Conservation (phyloP, 2,888 invertebrate genomes). For the Agonopterix subpropinquella region DNA sequence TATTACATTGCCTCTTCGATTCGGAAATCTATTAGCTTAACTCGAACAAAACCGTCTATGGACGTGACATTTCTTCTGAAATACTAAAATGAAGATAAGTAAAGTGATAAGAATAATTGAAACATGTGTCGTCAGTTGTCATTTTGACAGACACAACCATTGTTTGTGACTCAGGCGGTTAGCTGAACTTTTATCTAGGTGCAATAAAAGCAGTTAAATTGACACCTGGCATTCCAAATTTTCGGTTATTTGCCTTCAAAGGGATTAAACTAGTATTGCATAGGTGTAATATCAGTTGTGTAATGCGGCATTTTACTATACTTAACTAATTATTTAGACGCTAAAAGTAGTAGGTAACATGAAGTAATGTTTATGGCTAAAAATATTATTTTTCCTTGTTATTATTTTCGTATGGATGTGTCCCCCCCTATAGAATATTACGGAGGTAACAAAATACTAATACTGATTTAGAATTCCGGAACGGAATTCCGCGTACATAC, state of each 20-base stretch:
- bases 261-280: not conserved
- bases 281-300: no score
- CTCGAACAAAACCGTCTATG: not conserved
- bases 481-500: no score
- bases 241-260: constrained; percentile 18
- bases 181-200: constrained; percentile 22
- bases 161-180: constrained; percentile 39
- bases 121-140: constrained; percentile 56
- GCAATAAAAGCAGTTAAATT: constrained; percentile 53
- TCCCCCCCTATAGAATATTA: no score
- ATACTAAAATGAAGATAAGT: constrained; percentile 37
- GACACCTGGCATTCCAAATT: constrained; percentile 52
- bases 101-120: constrained; percentile 61
- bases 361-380: no score
- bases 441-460: no score
- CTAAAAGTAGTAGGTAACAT: no score
- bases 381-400: no score
- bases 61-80: not conserved
- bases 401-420: no score
- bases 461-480: no score
- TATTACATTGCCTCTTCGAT: not conserved
- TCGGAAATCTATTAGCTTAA: no score
- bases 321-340: no score
- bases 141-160: constrained; percentile 27
- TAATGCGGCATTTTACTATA: no score